These are phyloP conservation scores for Noctua janthina DNA, from an alignment of 2,888 invertebrate genomes.

Conservation along the genomic window DNA sequence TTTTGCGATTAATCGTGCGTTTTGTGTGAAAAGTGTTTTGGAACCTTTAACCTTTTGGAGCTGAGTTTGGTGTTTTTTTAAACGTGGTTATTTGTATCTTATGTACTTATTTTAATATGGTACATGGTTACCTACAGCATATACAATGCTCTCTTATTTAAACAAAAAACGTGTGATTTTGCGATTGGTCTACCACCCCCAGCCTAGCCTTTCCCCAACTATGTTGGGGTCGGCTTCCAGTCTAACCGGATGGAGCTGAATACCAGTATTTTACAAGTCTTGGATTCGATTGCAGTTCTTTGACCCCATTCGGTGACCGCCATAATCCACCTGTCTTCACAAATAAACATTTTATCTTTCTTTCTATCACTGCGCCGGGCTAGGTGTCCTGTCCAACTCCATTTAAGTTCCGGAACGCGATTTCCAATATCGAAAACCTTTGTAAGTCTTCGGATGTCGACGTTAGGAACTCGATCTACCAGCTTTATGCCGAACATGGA, in stretches of 20 bases:
- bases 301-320: not conserved
- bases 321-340: not conserved
- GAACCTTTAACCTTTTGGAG: not conserved
- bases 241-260: no score
- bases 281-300: not conserved
- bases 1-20: constrained; percentile 35
- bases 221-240: not conserved
- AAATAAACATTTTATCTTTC: no score
- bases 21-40: constrained; percentile 23
- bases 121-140: not conserved
- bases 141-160: not conserved
- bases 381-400: no score
- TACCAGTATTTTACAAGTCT: not conserved
- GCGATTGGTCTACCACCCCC: not conserved
- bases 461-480: no score
- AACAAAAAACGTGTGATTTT: constrained; percentile 1
- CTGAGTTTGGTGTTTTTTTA: not conserved
- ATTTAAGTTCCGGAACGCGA: no score
- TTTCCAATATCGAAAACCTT: no score
- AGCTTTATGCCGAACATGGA: no score
- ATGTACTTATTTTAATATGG: no score
- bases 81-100: not conserved
- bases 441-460: no score
- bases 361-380: no score
- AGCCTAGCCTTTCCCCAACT: not conserved